Base-by-base conservation (phyloP, 35 echinoderm and acorn worm genomes). In the Antedon bifida region DNA sequence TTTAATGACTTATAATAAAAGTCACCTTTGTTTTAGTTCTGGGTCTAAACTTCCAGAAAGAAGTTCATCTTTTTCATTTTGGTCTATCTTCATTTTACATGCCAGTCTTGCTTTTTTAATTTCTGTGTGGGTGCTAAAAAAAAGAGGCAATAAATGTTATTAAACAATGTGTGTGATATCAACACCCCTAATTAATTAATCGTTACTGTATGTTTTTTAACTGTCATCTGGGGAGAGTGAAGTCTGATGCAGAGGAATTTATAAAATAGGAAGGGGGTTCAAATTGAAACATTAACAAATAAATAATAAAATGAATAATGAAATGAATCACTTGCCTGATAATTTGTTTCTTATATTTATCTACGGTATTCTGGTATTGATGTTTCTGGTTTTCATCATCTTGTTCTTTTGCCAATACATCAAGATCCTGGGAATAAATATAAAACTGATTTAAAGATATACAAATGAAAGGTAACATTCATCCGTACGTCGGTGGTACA, bases 341-440 rank as follows among this genome's bases (percentile, higher is more conserved):
- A 31, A 92, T 84, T 73, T 99, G 95, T 86, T 99, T 92, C 36
- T 88, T 87, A 79, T 90, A 92, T 46, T 88, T 91, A 34, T 90
- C 85, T 30, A 87, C 95, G 46, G 92, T 91, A 36, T 90, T 87
- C 36, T 92, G 78, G 21, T 90, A 76, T 35, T 83, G 79, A 78
- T 86, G 79, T 78, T 84, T 99, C 80, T 99, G 90, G 32, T 88
- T 91, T 86, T 99, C 95, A 82, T 92, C 91, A 23, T 92, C 95
- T 88, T 99, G 95, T 76, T 99, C 95, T 44, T 92, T 99, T 29
- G 82, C 90, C 82, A 92, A 80, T 79, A 83, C 83, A 84, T 99
- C 95, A 35, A 99, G 87, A 75, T 99, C 90, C 95, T 99, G 32
- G 4, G 81, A 75, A 42, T 28, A 46, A 85, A 55, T 83, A 75